phyloP scores from a whole-genome alignment of 1,140 invertebrate species.

The Habropoda laboriosa region DNA sequence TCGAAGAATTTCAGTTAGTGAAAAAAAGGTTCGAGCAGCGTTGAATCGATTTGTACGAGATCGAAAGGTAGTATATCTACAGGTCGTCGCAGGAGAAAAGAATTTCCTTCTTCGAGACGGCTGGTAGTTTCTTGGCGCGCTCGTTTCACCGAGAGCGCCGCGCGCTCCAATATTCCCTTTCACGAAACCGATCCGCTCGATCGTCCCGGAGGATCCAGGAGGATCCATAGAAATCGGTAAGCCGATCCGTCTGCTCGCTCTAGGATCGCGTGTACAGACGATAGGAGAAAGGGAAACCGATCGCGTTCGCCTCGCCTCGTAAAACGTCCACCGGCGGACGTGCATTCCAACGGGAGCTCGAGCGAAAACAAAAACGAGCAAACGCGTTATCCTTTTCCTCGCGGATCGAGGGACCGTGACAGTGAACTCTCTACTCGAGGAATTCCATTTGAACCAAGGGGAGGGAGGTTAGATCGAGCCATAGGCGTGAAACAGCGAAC shows the following conservation, averaged over 20 bases:
- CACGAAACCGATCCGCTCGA: conserved; percentile 19
- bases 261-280: conserved; percentile 9
- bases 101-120: not conserved
- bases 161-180: conserved; percentile 15
- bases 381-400: conserved; percentile 50
- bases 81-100: not conserved
- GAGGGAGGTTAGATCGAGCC: too few relatives aligned
- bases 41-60: not conserved
- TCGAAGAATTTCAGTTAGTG: too few relatives aligned
- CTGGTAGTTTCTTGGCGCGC: not conserved
- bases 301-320: conserved; percentile 35
- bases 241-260: conserved; percentile 24
- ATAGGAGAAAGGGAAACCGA: conserved; percentile 62
- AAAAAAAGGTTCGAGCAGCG: too few relatives aligned
- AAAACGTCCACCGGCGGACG: conserved; percentile 1
- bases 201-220: not conserved
- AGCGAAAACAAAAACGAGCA: conserved; percentile 62
- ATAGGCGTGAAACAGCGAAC: too few relatives aligned
- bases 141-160: conserved; percentile 6
- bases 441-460: conserved; percentile 53
- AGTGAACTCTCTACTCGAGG: conserved; percentile 65
- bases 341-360: conserved; percentile 14
- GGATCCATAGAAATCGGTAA: conserved; percentile 45
- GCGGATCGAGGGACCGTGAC: conserved; percentile 55
- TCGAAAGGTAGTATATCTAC: not conserved